A percentile compares a stretch with the other conserved stretches of the same genome.
Conservation (phyloP, 2,888 invertebrate genomes). For the Gibbula magus region DNA sequence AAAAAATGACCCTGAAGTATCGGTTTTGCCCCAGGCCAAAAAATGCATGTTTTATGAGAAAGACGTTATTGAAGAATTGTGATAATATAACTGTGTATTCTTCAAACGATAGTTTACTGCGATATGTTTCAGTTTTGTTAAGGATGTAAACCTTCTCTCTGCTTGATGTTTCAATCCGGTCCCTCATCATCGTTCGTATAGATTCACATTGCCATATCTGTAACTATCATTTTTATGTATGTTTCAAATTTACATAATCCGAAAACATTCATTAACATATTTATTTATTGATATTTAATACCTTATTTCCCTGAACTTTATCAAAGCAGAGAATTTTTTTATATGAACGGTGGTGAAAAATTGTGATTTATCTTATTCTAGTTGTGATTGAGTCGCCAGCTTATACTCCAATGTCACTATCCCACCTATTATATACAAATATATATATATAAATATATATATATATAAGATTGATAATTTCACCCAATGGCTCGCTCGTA, state of each 20-base stretch:
- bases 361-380: too few species aligned
- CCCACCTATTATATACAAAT: neutral
- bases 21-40: too few species aligned
- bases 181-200: neutral
- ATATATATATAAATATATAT: constrained; percentile 19
- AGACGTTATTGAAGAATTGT: neutral
- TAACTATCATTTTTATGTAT: constrained; percentile 9
- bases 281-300: neutral
- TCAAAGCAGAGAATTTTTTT: too few species aligned
- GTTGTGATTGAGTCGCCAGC: too few species aligned
- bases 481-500: neutral
- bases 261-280: constrained; percentile 17
- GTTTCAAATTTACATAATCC: constrained; percentile 17
- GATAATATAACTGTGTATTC: neutral
- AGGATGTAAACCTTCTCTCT: neutral
- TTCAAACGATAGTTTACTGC: neutral
- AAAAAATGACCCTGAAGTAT: too few species aligned
- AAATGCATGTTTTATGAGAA: too few species aligned
- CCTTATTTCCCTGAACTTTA: too few species aligned
- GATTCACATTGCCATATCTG: constrained; percentile 16
- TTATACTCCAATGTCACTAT: too few species aligned
- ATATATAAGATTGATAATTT: constrained; percentile 14
- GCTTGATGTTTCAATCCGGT: neutral
- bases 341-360: too few species aligned
- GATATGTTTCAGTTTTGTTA: neutral